Conservation (phyloP, 1,140 invertebrate genomes). For the Pseudomyrmex pallidus region DNA sequence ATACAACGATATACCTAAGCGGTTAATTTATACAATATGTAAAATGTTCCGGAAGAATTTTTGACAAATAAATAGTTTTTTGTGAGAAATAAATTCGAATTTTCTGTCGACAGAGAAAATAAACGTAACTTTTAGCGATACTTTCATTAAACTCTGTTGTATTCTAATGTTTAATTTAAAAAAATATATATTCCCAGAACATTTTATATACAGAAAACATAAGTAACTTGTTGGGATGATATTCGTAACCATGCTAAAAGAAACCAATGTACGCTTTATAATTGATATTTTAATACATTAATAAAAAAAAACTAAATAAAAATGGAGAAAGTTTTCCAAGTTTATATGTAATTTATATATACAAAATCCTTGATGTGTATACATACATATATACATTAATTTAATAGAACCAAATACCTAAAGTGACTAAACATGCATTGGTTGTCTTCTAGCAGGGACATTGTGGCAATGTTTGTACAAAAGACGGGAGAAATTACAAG, state of each 20-base stretch:
- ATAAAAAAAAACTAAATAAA: neutral
- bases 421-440: conserved; percentile 49
- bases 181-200: neutral
- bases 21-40: conserved; percentile 7
- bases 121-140: too few species aligned
- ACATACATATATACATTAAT: neutral
- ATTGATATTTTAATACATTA: conserved; percentile 5
- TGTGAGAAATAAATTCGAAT: too few species aligned
- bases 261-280: conserved; percentile 21
- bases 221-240: conserved; percentile 2
- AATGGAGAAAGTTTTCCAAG: neutral
- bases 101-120: too few species aligned
- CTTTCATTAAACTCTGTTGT: too few species aligned
- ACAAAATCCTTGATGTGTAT: neutral
- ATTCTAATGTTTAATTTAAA: too few species aligned
- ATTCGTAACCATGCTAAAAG: conserved; percentile 43
- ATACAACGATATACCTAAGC: neutral
- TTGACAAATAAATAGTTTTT: too few species aligned
- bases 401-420: conserved; percentile 8
- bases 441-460: conserved; percentile 29
- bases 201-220: conserved; percentile 1
- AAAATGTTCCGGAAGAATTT: conserved; percentile 1
- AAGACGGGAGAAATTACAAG: neutral
- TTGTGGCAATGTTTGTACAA: conserved; percentile 24
- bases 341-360: conserved; percentile 7